Conservation (phyloP, 2,888 invertebrate genomes). For the Fissipunctia ypsillon region DNA sequence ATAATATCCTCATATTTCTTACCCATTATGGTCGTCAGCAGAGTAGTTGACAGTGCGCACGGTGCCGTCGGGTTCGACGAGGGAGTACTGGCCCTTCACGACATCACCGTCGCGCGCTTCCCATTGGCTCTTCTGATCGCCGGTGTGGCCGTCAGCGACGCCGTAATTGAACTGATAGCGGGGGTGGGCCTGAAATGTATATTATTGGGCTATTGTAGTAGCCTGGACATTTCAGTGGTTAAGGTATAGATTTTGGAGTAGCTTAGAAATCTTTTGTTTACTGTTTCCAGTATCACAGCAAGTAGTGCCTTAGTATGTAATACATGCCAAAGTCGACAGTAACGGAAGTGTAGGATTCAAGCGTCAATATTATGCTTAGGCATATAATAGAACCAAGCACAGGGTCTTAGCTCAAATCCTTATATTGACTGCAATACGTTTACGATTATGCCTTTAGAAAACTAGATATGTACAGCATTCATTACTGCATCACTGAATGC, state of each 20-base stretch:
- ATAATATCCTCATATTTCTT: slow-evolving; percentile 55
- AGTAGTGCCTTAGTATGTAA: not conserved
- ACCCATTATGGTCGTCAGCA: slow-evolving; percentile 91
- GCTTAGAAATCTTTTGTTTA: not conserved
- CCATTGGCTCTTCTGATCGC: slow-evolving; percentile 91
- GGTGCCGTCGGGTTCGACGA: slow-evolving; percentile 91
- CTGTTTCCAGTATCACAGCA: not conserved
- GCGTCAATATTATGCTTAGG: not conserved
- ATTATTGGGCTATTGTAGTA: no score
- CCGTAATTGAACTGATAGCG: slow-evolving; percentile 92
- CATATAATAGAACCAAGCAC: not conserved
- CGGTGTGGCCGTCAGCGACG: slow-evolving; percentile 91
- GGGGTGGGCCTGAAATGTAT: slow-evolving; percentile 88
- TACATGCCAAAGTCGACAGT: not conserved
- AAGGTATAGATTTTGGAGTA: not conserved
- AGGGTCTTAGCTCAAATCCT: not conserved
- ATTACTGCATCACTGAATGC: not conserved
- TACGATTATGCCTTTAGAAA: not conserved
- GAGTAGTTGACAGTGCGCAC: slow-evolving; percentile 91
- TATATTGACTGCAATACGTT: not conserved
- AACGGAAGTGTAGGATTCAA: not conserved
- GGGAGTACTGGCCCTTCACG: slow-evolving; percentile 92
- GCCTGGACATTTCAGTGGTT: no score
- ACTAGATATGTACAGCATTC: not conserved
- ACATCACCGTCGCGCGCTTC: slow-evolving; percentile 91